These are phyloP conservation scores for Mnemiopsis leidyi DNA, from an alignment of 37 sponge, comb jelly and placozoan species.

Conservation along the genomic window DNA sequence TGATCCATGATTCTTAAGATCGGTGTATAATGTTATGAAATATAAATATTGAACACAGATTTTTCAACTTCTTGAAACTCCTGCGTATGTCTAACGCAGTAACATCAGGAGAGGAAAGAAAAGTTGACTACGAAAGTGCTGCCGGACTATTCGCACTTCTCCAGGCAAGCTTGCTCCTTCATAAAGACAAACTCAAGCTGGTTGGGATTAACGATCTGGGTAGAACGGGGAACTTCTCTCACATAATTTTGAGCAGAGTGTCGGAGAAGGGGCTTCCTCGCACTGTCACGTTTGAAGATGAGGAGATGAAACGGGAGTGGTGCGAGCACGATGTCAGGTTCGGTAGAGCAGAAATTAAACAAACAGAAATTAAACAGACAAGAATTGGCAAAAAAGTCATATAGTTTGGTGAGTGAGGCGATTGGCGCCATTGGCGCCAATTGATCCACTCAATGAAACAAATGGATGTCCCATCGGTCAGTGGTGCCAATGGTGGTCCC, in stretches of 20 bases:
- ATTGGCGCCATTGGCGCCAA: too few species aligned
- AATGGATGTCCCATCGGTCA: too few species aligned
- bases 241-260: not conserved
- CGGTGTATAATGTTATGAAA: not conserved
- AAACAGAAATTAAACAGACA: too few species aligned
- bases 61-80: too few species aligned
- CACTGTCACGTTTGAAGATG: not conserved
- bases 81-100: too few species aligned
- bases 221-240: slow-evolving; percentile 17
- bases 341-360: too few species aligned
- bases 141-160: not conserved
- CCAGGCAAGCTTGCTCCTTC: not conserved
- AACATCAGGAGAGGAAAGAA: not conserved
- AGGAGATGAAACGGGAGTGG: not conserved
- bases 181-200: not conserved
- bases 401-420: too few species aligned
- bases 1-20: not conserved
- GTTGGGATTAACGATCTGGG: slow-evolving; percentile 19
- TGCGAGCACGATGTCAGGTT: too few species aligned
- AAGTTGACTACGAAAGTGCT: not conserved
- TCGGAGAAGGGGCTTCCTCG: not conserved
- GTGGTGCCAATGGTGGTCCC: too few species aligned
- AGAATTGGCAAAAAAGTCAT: too few species aligned
- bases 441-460: too few species aligned
- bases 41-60: too few species aligned